Conservation (phyloP, 2,888 invertebrate species). For the Sussaba pulchella region DNA sequence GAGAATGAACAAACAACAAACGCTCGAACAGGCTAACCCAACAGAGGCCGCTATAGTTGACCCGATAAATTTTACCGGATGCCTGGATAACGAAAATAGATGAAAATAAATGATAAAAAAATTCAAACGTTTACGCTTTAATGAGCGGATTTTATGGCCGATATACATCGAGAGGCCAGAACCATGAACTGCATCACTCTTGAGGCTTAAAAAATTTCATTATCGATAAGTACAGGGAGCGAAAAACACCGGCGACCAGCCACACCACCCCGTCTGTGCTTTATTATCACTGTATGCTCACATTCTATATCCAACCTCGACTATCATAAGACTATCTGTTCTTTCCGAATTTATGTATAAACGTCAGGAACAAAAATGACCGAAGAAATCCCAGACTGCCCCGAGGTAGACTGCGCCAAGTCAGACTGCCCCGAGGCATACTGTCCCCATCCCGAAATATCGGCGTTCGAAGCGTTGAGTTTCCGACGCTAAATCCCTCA, state of each 20-base stretch:
- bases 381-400: too few species aligned
- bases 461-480: too few species aligned
- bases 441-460: too few species aligned
- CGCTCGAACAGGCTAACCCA: slow-evolving; percentile 11
- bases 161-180: not conserved
- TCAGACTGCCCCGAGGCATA: too few species aligned
- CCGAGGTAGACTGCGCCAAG: too few species aligned
- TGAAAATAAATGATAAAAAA: slow-evolving; percentile 9
- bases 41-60: slow-evolving; percentile 11
- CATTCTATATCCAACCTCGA: not conserved
- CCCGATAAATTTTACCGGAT: slow-evolving; percentile 31
- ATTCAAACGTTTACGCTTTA: slow-evolving; percentile 9
- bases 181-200: not conserved
- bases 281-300: slow-evolving; percentile 6
- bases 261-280: slow-evolving; percentile 10
- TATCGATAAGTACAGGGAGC: slow-evolving; percentile 44
- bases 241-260: slow-evolving; percentile 17
- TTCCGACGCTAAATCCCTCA: too few species aligned
- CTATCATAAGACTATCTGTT: too few species aligned
- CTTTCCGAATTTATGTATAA: too few species aligned
- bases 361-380: too few species aligned
- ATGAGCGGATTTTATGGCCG: slow-evolving; percentile 16
- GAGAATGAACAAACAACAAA: slow-evolving; percentile 13
- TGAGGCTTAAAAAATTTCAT: slow-evolving; percentile 49
- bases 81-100: slow-evolving; percentile 1